These are phyloP conservation scores for Furcula furcula DNA, from an alignment of 2,888 invertebrate species.

Conservation along the genomic window DNA sequence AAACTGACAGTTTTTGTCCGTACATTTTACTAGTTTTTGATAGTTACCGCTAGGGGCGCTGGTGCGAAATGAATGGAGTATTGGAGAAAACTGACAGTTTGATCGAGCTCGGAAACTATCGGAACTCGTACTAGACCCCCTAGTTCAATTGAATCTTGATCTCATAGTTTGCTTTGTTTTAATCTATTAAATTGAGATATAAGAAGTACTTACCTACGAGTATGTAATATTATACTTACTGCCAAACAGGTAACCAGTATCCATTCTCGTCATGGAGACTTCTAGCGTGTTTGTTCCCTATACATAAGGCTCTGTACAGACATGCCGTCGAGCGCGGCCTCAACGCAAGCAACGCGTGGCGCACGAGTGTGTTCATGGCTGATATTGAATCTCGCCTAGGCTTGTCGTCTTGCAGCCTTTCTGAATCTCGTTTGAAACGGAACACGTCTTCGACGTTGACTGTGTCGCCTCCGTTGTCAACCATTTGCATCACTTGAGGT, in stretches of 20 bases:
- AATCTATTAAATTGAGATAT: too few relatives aligned
- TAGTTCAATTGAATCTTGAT: too few relatives aligned
- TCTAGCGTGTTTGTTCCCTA: constrained; percentile 84
- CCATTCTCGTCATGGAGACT: constrained; percentile 77
- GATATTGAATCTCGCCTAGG: constrained; percentile 42
- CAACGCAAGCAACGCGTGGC: constrained; percentile 75
- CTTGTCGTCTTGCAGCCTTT: constrained; percentile 42
- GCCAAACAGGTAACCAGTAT: constrained; percentile 89
- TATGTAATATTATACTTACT: constrained; percentile 71
- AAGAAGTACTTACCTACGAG: too few relatives aligned
- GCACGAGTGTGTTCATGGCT: constrained; percentile 78
- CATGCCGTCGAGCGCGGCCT: constrained; percentile 82
- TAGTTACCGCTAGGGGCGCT: too few relatives aligned
- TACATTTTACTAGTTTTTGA: too few relatives aligned
- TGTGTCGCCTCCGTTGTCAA: constrained; percentile 58
- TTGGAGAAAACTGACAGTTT: too few relatives aligned
- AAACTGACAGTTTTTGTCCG: too few relatives aligned
- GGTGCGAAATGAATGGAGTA: too few relatives aligned
- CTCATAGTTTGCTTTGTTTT: too few relatives aligned
- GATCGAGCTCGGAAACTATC: too few relatives aligned
- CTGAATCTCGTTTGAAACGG: constrained; percentile 57
- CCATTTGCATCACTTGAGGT: constrained; percentile 71
- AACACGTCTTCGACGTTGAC: constrained; percentile 70
- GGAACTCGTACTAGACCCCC: too few relatives aligned
- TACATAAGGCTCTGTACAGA: constrained; percentile 84